Evolutionary conservation across 2,888 invertebrate genomes (phyloP), one percentile per base, ranked within the genome.

Genomic region (Lycia hirtaria): DNA sequence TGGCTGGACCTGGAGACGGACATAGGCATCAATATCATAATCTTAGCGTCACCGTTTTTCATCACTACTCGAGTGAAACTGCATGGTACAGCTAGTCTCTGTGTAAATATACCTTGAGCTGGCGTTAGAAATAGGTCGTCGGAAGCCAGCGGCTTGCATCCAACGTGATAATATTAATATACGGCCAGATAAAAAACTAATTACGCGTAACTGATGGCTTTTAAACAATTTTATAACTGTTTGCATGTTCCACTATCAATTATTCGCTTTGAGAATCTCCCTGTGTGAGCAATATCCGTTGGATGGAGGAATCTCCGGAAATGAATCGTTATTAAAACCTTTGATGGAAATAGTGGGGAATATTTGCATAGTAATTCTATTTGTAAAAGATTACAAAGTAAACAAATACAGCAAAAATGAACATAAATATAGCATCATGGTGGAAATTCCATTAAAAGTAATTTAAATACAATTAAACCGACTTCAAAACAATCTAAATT

Each of bases 161-260:
- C 55, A 85, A 71, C 59, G 53, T 76, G 71, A 72, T 81, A 76
- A 65, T 60, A 68, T 58, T 73, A 70, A 80, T 78, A 76, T 72
- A 78, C 71, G 60, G 57, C 44, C 66, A 75, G 73, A 82, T 79
- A 75, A 64, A 63, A 62, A 48, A 58, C 48, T 68, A 73, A 76
- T 75, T 74, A 72, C 65, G 65, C 65, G 65, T 69, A 54, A 63
- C 64, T 66, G 64, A 62, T 68, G 58, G 54, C 60, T 64, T 64
- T 30, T 37, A 54, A 56, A 43, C 63, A 53, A 47, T 50, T 54
- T 64, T 58, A 65, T 51, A 48, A 62, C 54, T 53, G 45, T 41
- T 15, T 52, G 53, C 58, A 63, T 66, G 63, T 62, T 63, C 62
- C 61, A 30, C 6, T 49, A 66, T 64, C 45, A 54, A 30, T 20